Conservation (phyloP, 2,797 vertebrate genomes). For the Balearica regulorum region DNA sequence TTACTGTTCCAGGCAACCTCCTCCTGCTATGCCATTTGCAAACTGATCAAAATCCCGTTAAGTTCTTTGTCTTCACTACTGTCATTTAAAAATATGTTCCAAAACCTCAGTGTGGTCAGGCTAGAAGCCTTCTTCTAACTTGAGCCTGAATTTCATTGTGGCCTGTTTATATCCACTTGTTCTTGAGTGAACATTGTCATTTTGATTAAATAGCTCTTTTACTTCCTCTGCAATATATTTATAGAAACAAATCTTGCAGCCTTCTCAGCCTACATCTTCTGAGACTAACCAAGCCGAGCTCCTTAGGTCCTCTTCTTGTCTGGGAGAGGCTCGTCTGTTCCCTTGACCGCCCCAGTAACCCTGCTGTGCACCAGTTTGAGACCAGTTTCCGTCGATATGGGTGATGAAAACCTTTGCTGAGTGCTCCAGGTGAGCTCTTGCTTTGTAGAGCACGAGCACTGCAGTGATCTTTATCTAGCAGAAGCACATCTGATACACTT, state of each 20-base stretch:
- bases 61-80: constrained; percentile 52
- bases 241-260: neutral
- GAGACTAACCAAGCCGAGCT: neutral
- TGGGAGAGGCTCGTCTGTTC: neutral
- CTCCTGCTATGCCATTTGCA: constrained; percentile 44
- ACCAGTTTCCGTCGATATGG: neutral
- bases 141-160: constrained; percentile 4
- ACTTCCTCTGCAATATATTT: neutral
- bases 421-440: neutral
- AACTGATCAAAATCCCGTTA: constrained; percentile 15
- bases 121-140: neutral
- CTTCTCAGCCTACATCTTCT: neutral
- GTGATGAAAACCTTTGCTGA: neutral
- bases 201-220: neutral
- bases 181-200: neutral
- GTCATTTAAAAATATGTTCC: constrained; percentile 49
- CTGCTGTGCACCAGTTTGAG: neutral
- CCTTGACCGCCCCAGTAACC: neutral
- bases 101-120: constrained; percentile 40
- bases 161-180: constrained; percentile 34
- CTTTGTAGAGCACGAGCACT: neutral
- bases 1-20: constrained; percentile 31
- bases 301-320: neutral
- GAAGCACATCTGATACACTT: neutral
- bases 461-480: neutral